Percentiles rank a stretch among this genome's conserved stretches.
These are phyloP conservation scores for Eueides isabella DNA, from an alignment of 1,140 invertebrate genomes.

Conservation along the genomic window DNA sequence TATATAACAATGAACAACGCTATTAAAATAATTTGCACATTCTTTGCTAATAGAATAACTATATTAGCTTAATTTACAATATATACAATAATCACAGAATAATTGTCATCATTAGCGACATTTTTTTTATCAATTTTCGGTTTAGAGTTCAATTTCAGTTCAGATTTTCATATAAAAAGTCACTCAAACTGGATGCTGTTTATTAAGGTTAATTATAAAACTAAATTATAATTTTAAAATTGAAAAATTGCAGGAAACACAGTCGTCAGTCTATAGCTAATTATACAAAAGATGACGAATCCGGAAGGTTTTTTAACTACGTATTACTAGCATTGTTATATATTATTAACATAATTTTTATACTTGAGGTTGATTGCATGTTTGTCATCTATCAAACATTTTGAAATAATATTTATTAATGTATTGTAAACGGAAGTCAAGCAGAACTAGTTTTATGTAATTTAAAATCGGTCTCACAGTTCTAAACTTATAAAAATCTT, in stretches of 20 bases:
- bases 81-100: neutral
- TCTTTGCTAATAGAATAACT: neutral
- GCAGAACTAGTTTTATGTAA: neutral
- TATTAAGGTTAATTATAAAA: neutral
- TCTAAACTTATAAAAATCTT: neutral
- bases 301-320: neutral
- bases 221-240: neutral
- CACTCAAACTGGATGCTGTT: neutral
- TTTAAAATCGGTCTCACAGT: neutral
- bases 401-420: neutral
- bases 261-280: neutral
- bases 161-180: no score
- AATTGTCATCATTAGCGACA: neutral
- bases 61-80: no score
- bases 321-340: conserved; percentile 7
- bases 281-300: conserved; percentile 5
- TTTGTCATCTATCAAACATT: neutral
- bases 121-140: no score
- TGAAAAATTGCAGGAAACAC: neutral
- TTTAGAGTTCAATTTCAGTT: no score
- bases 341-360: conserved; percentile 3
- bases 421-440: neutral
- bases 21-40: neutral
- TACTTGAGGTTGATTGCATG: neutral
- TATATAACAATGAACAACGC: no score